phyloP scores from a whole-genome alignment of 1,140 invertebrate species.

The Pomacea maculata region DNA sequence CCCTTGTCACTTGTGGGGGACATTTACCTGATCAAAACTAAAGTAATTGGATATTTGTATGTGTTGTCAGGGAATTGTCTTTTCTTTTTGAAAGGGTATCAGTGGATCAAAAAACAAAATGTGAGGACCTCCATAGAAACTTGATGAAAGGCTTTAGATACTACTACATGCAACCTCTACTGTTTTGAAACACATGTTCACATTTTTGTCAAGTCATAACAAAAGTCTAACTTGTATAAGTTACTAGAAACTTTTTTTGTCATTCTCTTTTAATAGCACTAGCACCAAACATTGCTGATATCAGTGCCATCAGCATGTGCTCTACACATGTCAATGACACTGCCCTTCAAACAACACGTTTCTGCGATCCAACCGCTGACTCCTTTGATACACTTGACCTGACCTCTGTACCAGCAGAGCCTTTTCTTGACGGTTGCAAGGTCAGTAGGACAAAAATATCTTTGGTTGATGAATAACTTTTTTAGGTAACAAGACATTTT shows the following conservation, averaged over 20 bases:
- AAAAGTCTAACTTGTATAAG: not conserved
- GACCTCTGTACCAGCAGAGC: constrained; percentile 28
- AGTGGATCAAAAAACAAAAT: too few species aligned
- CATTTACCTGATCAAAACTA: too few species aligned
- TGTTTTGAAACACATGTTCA: not conserved
- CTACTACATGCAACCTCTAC: not conserved
- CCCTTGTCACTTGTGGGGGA: too few species aligned
- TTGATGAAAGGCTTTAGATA: too few species aligned
- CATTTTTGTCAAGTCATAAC: not conserved
- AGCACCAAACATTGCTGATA: constrained; percentile 38
- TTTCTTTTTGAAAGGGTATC: too few species aligned
- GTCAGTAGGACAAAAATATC: constrained; percentile 24
- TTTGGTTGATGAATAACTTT: too few species aligned
- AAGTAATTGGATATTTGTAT: too few species aligned
- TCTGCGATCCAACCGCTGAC: constrained; percentile 1
- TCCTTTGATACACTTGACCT: constrained; percentile 8
- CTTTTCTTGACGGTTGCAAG: constrained; percentile 49
- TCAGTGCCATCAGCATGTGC: constrained; percentile 46
- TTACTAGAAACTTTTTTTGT: not conserved
- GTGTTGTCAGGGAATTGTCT: too few species aligned
- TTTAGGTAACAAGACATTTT: too few species aligned
- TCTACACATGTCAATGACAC: constrained; percentile 22
- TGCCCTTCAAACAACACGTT: constrained; percentile 3
- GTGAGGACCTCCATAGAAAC: too few species aligned
- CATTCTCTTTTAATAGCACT: constrained; percentile 18